Conservation (phyloP, 1,140 invertebrate species). For the Drosophila eugracilis region DNA sequence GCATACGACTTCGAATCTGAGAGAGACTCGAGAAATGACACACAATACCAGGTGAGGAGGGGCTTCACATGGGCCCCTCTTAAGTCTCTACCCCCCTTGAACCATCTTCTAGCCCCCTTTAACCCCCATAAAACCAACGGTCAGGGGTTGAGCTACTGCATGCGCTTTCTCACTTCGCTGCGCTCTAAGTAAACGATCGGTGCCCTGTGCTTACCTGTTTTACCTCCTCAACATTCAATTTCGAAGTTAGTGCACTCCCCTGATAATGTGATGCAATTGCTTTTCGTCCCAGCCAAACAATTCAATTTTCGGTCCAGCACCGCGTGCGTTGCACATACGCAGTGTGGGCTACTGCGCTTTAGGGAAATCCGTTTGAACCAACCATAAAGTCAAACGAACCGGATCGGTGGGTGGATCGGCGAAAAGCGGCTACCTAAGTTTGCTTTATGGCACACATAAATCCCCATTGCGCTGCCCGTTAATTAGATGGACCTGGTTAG, state of each 20-base stretch:
- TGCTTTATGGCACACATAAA: conserved; percentile 52
- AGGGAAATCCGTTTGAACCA: conserved; percentile 14
- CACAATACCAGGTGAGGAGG: conserved; percentile 8
- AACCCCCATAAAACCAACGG: conserved; percentile 13
- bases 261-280: conserved; percentile 40
- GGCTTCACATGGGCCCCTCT: neutral
- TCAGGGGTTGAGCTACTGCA: conserved; percentile 61
- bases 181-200: conserved; percentile 55
- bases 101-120: neutral
- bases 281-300: neutral
- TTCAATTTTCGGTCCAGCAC: conserved; percentile 15
- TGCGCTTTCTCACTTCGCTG: conserved; percentile 53
- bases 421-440: conserved; percentile 14
- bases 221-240: neutral
- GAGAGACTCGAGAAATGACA: conserved; percentile 32
- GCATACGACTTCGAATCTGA: neutral
- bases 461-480: conserved; percentile 37
- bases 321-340: conserved; percentile 49
- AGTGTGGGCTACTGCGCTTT: neutral
- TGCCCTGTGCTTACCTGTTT: neutral
- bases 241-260: neutral
- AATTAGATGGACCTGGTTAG: conserved; percentile 59
- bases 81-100: neutral
- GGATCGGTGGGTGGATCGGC: conserved; percentile 14
- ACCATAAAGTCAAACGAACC: conserved; percentile 23